Conservation (phyloP, 2,113 vertebrate genomes). For the Strix uralensis region DNA sequence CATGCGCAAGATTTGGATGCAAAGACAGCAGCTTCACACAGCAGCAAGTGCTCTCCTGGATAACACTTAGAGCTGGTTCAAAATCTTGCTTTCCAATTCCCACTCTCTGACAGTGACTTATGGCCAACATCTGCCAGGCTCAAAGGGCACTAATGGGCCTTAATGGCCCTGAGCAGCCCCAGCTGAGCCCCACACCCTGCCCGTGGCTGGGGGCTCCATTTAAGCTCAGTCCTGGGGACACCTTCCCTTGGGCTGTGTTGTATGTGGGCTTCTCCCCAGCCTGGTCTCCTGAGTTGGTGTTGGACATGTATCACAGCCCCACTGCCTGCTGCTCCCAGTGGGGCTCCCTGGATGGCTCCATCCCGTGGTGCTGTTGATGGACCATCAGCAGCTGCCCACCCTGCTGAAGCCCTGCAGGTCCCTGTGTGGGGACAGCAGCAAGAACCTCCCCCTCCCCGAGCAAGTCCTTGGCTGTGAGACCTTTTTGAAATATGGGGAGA, state of each 20-base stretch:
- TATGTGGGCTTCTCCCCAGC: neutral
- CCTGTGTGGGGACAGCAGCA: neutral
- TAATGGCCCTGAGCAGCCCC: neutral
- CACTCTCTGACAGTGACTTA: neutral
- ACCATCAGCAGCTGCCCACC: neutral
- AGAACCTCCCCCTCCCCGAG: neutral
- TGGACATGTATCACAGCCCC: neutral
- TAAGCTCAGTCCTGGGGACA: neutral
- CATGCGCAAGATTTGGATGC: accelerated
- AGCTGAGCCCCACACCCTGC: neutral
- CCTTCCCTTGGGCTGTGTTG: neutral
- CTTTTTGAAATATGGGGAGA: neutral
- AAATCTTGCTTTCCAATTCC: neutral
- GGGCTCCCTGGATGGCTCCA: neutral
- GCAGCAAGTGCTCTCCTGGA: neutral
- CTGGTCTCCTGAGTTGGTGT: neutral
- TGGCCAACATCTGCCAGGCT: accelerated
- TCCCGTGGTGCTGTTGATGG: neutral
- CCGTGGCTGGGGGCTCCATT: accelerated
- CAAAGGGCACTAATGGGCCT: neutral
- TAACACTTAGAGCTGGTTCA: neutral
- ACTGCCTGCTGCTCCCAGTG: accelerated
- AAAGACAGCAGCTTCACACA: accelerated
- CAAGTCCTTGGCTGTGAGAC: neutral
- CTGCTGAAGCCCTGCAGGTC: neutral